A percentile compares a stretch with the other conserved stretches of the same genome.
phyloP scores from a whole-genome alignment of 2,888 invertebrate genomes.

The Acanthosepion esculentum region DNA sequence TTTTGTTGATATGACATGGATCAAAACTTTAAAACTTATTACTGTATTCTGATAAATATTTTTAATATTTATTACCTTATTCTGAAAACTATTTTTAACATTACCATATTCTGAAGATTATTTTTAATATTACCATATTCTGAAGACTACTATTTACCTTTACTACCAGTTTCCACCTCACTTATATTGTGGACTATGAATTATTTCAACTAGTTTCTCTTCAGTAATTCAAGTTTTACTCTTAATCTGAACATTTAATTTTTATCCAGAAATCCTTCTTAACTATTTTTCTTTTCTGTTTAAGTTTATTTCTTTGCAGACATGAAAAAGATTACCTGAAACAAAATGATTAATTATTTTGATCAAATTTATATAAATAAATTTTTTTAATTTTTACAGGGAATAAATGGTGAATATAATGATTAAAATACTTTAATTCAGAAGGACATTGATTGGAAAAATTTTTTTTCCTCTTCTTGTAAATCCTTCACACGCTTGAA shows the following conservation, averaged over 20 bases:
- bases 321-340: not conserved
- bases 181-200: not conserved
- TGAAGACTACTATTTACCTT: not conserved
- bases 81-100: not conserved
- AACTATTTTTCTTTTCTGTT: not conserved
- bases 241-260: not conserved
- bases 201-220: not conserved
- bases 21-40: not conserved
- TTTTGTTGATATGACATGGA: not conserved
- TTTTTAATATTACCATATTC: not conserved
- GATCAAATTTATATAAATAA: not conserved
- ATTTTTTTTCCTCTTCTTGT: not conserved
- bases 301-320: not conserved
- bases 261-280: not conserved
- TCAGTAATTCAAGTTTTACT: not conserved
- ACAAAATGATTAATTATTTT: not conserved
- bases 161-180: not conserved
- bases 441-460: not conserved
- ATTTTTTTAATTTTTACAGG: not conserved
- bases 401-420: not conserved
- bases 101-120: not conserved
- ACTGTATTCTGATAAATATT: not conserved
- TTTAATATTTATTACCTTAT: not conserved
- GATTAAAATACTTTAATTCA: too few species aligned
- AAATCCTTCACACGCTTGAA: conserved; percentile 17